Evolutionary conservation across 2,797 vertebrate genomes (phyloP).

Genomic region (Lophotriccus pileatus): DNA sequence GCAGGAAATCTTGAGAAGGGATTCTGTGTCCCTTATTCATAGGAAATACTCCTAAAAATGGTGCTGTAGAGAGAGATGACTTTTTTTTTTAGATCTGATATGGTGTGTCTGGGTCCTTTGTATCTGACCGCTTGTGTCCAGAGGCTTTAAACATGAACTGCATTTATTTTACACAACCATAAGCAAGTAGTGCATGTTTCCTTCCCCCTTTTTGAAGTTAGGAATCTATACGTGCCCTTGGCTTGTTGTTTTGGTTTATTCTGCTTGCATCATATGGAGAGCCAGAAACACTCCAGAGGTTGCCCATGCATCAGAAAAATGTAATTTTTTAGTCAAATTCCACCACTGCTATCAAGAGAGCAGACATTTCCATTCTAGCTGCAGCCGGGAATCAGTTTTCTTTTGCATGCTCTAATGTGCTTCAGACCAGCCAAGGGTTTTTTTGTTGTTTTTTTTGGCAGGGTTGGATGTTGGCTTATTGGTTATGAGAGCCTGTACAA

Average conservation of each 20-base stretch:
- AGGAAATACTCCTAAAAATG: neutral
- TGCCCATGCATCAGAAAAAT: neutral
- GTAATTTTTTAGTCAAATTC: neutral
- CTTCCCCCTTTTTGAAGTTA: neutral
- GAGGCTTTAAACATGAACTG: neutral
- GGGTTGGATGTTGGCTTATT: constrained; percentile 40
- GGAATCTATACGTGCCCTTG: neutral
- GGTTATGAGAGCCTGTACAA: constrained; percentile 39
- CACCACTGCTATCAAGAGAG: neutral
- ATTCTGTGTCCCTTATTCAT: neutral
- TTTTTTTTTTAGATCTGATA: neutral
- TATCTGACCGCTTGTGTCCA: neutral
- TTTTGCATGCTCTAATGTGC: constrained; percentile 10
- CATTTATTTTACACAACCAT: neutral
- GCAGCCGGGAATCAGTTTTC: constrained; percentile 11
- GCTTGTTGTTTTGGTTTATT: neutral
- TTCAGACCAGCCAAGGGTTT: neutral
- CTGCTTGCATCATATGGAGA: neutral
- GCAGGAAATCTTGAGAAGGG: neutral
- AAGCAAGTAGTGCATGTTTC: neutral
- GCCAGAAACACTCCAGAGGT: neutral
- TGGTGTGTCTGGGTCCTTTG: neutral
- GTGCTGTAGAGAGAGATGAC: neutral
- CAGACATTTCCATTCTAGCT: neutral
- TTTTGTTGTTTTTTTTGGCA: neutral